These are phyloP conservation scores for Phoenicopterus ruber DNA, from an alignment of 2,113 vertebrate species.

Conservation along the genomic window DNA sequence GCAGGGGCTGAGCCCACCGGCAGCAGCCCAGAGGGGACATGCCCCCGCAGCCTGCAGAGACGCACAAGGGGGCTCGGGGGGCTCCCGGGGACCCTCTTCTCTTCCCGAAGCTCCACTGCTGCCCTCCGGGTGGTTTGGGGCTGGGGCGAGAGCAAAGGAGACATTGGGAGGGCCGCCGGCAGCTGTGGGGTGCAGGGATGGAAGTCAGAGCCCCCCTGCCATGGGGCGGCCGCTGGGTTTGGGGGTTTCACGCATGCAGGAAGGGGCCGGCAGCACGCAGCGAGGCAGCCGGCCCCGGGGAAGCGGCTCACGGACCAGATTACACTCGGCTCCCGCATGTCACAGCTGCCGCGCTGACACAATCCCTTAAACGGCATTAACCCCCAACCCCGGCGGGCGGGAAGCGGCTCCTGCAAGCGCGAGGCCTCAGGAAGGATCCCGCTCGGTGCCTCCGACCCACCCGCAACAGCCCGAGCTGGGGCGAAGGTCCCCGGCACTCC, in stretches of 20 bases:
- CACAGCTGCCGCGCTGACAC: background rate
- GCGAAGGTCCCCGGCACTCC: accelerated
- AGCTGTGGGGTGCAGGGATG: background rate
- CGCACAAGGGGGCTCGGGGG: accelerated
- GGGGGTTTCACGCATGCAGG: background rate
- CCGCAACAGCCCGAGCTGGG: accelerated
- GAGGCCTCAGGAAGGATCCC: background rate
- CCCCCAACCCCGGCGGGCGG: background rate
- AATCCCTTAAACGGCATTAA: background rate
- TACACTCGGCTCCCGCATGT: background rate
- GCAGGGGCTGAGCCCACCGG: accelerated
- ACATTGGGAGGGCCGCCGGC: accelerated
- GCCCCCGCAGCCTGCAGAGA: background rate
- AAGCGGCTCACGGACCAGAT: background rate
- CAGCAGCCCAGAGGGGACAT: background rate
- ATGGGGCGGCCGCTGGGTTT: accelerated
- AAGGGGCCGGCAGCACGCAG: background rate
- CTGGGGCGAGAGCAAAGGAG: background rate
- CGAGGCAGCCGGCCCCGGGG: background rate
- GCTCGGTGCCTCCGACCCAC: accelerated
- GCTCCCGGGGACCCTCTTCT: background rate
- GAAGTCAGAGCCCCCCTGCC: background rate
- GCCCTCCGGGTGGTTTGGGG: background rate
- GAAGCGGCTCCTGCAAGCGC: accelerated
- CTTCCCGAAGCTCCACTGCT: background rate